Evolutionary conservation across 2,797 vertebrate species (phyloP), one percentile per base, ranked within the genome.

Genomic region (Microhierax caerulescens): DNA sequence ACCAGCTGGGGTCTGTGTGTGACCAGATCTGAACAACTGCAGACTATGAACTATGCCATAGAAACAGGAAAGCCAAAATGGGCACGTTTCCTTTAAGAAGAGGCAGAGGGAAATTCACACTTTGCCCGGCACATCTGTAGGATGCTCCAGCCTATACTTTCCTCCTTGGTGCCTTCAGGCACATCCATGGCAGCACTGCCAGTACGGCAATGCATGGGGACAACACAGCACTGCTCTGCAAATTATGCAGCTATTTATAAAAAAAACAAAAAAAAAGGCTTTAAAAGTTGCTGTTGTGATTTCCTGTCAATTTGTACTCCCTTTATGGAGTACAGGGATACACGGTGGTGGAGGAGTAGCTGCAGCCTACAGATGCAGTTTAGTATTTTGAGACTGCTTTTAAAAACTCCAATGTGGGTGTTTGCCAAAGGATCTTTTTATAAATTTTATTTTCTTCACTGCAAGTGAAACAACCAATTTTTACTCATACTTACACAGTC

Each of bases 291-390:
- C 51, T 81, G 16, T 27, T 19, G 65, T 72, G 64, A 88, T 88
- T 88, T 95, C 39, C 60, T 85, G 53, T 34, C 36, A 82, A 65
- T 90, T 82, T 76, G 41, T 39, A 20, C 41, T 76, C 72, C 64
- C 27, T 68, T 76, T 59, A 56, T 13, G 30, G 72, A 81, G 54
- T 12, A 10, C 69, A 81, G 76, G 67, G 85, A 57, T 25, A 19
- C 65, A 24, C 7, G 6, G 53, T 57, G 87, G 19, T 68, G 81
- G 68, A 88, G 79, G 76, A 93, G 87, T 9, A 90, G 88, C 85
- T 93, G 79, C 93, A 95, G 61, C 95, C 91, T 41, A 81, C 65
- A 90, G 87, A 93, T 68, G 64, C 79, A 90, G 73, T 87, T 95
- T 37, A 78, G 57, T 67, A 88, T 87, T 85, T 92, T 57, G 75